Conservation (phyloP, 2,888 invertebrate genomes). For the Acanthopleura granulata region DNA sequence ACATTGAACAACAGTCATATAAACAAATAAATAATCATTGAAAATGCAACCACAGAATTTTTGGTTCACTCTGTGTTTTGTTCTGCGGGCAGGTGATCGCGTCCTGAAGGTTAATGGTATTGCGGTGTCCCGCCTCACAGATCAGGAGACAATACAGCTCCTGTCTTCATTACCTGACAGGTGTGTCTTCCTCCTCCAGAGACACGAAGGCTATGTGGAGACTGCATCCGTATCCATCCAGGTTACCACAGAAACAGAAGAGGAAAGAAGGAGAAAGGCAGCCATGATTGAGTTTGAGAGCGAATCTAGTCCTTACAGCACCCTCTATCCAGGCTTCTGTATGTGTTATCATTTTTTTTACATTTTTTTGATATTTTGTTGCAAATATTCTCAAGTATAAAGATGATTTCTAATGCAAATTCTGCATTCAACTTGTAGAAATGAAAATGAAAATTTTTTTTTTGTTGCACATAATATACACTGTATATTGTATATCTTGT, state of each 20-base stretch:
- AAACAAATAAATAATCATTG: too few species aligned
- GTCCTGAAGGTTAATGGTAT: slow-evolving; percentile 66
- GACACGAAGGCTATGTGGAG: not conserved
- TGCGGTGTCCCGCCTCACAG: slow-evolving; percentile 63
- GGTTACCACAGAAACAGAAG: not conserved
- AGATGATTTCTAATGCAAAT: too few species aligned
- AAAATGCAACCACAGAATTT: too few species aligned
- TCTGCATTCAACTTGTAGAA: too few species aligned
- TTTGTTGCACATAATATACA: too few species aligned
- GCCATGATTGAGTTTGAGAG: not conserved
- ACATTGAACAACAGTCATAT: too few species aligned
- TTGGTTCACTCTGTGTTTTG: not conserved
- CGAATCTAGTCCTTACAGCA: not conserved
- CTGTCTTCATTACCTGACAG: slow-evolving; percentile 32
- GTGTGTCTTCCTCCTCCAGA: not conserved
- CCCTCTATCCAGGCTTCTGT: not conserved
- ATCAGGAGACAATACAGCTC: slow-evolving; percentile 69
- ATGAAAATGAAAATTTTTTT: too few species aligned
- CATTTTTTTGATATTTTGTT: too few species aligned
- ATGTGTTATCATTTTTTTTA: not conserved
- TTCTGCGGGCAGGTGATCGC: slow-evolving; percentile 56
- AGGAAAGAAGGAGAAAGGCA: not conserved
- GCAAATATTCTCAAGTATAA: too few species aligned
- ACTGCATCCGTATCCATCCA: not conserved
- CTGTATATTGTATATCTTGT: too few species aligned